Percentiles rank a stretch among this genome's conserved stretches.
These are phyloP conservation scores for Eupithecia dodoneata DNA, from an alignment of 2,888 invertebrate genomes.

Conservation along the genomic window DNA sequence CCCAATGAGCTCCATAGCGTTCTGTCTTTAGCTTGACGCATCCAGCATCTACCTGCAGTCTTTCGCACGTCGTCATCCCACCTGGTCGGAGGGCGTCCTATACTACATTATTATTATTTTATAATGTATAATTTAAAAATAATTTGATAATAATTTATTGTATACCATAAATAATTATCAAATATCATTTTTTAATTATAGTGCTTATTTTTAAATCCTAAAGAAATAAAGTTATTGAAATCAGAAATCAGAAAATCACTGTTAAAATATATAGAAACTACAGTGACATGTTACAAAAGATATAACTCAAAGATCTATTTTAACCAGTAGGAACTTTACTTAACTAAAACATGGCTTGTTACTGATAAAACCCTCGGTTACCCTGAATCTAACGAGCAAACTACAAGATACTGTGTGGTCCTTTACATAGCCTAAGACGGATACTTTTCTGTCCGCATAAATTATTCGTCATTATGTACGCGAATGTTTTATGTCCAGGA, in stretches of 20 bases:
- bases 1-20: too few relatives aligned
- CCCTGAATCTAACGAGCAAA: conserved; percentile 27
- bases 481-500: conserved; percentile 78
- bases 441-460: conserved; percentile 75
- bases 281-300: neutral
- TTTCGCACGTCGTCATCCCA: too few relatives aligned
- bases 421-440: conserved; percentile 62
- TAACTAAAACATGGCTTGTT: conserved; percentile 12
- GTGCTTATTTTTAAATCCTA: too few relatives aligned
- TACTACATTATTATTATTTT: too few relatives aligned
- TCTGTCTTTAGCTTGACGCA: too few relatives aligned
- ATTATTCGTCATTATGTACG: conserved; percentile 75
- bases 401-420: conserved; percentile 58
- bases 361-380: conserved; percentile 15
- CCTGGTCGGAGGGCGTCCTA: too few relatives aligned
- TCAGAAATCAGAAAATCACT: neutral
- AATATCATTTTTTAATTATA: too few relatives aligned
- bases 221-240: too few relatives aligned
- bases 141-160: too few relatives aligned
- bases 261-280: neutral
- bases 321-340: neutral
- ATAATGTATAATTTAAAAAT: too few relatives aligned
- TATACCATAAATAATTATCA: too few relatives aligned
- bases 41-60: too few relatives aligned
- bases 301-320: neutral